Evolutionary conservation across 2,113 vertebrate species (phyloP), one percentile per base, ranked within the genome.

Genomic region (Calidris pugnax): DNA sequence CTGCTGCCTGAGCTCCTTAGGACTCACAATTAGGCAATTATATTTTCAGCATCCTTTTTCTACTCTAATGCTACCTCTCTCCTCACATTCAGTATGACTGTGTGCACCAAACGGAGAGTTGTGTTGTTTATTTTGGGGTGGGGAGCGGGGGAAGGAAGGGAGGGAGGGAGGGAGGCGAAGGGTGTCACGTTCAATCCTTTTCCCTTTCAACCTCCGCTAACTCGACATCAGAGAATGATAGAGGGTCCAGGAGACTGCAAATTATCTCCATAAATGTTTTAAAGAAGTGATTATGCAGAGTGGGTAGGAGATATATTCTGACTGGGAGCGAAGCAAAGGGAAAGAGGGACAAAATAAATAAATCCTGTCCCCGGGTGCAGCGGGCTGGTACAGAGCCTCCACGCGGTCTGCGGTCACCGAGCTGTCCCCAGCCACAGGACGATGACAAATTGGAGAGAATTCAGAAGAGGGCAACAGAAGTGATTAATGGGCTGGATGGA

Each of bases 401-500:
- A 6, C 2, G 2, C 50, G 62, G 87, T 66, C 75, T 22, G 7
- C 0, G 0, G 69, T 79, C 69, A 86, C 76, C 0, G 0, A 85
- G 83, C 84, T 85, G 89, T 95, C 86, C 69, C 62, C 74, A 66
- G 90, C 60, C 88, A 73, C 83, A 63, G 86, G 75, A 87, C 7
- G 1, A 87, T 95, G 93, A 97, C 87, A 92, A 95, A 97, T 85
- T 76, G 91, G 62, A 89, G 50, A 76, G 66, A 94, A 96, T 67
- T 87, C 86, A 94, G 87, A 89, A 89, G 62, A 76, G 50, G 47
- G 63, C 77, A 94, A 92, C 86, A 91, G 41, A 95, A 95, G 59
- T 83, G 94, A 97, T 96, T 97, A 95, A 95, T 93, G 94, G 78
- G 63, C 57, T 83, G 77, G 78, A 95, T 47, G 50, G 67, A 85